phyloP scores from a whole-genome alignment of 2,888 invertebrate species.

The Apomyelois bistriatella region DNA sequence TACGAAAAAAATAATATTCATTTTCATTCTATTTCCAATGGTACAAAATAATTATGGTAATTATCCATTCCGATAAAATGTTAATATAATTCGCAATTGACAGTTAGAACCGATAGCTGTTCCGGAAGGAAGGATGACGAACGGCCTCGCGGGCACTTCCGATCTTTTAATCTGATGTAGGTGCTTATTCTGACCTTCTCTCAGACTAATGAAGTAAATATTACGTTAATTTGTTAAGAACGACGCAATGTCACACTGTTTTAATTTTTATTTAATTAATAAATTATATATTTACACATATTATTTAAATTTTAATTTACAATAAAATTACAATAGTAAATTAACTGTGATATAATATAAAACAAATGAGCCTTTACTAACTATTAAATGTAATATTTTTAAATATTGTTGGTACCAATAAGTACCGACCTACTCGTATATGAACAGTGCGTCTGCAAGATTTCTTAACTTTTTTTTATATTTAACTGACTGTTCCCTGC shows the following conservation, averaged over 20 bases:
- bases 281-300: no score
- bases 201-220: slow-evolving; percentile 35
- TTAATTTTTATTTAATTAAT: neutral
- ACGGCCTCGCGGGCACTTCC: slow-evolving; percentile 64
- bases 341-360: no score
- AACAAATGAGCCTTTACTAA: no score
- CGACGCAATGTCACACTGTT: neutral
- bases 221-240: slow-evolving; percentile 15
- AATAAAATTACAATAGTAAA: no score
- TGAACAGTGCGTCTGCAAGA: no score
- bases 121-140: slow-evolving; percentile 66
- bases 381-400: no score
- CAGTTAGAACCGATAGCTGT: neutral
- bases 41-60: neutral
- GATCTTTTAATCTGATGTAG: slow-evolving; percentile 44
- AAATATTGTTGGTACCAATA: no score
- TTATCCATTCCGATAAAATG: slow-evolving; percentile 5
- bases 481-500: no score
- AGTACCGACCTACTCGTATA: no score
- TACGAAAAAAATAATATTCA: no score
- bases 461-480: no score
- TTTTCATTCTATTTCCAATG: neutral
- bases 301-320: no score
- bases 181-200: slow-evolving; percentile 36
- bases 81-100: slow-evolving; percentile 28